These are phyloP conservation scores for Anagyrus pseudococci DNA, from an alignment of 2,888 invertebrate species.

Conservation along the genomic window DNA sequence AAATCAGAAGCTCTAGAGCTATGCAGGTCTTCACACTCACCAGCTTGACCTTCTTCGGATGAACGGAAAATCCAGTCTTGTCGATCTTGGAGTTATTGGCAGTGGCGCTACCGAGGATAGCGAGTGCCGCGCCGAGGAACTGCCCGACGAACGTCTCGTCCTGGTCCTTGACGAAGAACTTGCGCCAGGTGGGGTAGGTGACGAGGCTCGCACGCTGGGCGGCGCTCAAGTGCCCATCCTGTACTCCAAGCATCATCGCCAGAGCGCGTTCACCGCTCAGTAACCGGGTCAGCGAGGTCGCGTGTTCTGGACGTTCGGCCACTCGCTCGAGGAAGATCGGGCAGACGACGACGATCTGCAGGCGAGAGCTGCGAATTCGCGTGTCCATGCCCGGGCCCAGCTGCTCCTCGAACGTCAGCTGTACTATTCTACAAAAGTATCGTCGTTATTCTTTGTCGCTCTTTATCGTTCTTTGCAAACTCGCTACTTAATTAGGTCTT, in stretches of 20 bases:
- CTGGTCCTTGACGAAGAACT: constrained; percentile 80
- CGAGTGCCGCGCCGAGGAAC: constrained; percentile 82
- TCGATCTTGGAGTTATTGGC: constrained; percentile 58
- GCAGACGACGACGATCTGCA: constrained; percentile 83
- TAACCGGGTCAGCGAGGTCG: constrained; percentile 65
- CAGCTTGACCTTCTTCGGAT: constrained; percentile 79
- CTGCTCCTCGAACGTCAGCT: constrained; percentile 76
- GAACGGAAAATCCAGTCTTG: constrained; percentile 74
- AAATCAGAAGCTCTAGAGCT: no score
- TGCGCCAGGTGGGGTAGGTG: constrained; percentile 80
- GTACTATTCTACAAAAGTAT: constrained; percentile 70
- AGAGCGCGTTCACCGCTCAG: constrained; percentile 77
- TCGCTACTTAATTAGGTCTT: no score
- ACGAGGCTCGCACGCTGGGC: constrained; percentile 74
- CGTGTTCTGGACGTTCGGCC: constrained; percentile 65
- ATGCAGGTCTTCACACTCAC: no score
- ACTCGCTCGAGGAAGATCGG: constrained; percentile 75
- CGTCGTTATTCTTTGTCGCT: no score
- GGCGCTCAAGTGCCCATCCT: constrained; percentile 74
- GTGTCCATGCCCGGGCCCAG: constrained; percentile 64
- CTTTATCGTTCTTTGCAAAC: no score
- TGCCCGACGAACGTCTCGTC: constrained; percentile 85
- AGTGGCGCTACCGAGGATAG: constrained; percentile 68
- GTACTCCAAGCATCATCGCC: constrained; percentile 82
- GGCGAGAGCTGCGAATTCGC: constrained; percentile 70